Evolutionary conservation across 2,888 invertebrate species (phyloP), one percentile per base, ranked within the genome.

Genomic region (Cataglyphis rosenhaueri): DNA sequence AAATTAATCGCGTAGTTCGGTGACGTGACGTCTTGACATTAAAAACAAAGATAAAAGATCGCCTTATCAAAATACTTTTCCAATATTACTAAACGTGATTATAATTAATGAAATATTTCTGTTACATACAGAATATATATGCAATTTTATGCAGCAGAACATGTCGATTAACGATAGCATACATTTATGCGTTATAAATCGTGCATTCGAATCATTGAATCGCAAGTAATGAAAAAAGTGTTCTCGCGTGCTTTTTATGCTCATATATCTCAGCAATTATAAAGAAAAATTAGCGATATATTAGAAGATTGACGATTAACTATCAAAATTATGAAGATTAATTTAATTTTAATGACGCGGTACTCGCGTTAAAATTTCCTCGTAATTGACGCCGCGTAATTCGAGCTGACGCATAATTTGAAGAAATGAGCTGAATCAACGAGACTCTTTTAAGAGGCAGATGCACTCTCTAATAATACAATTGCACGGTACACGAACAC

Each of bases 381-480:
- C 35, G n/a, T 48, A 29, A 62, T 41, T 15, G 15, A 52, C 38
- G 62, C 57, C 12, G 78, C 44, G 78, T 59, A 25, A 44, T 71
- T 48, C 9, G 41, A 18, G 18, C 18, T 59, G 18, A 44, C 18
- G 25, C 44, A 71, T 59, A 78, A 78, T 78, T 78, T 59, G 41
- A 78, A 78, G 71, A 78, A 59, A 78, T 59, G 59, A 38, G 35
- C 41, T 35, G 35, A 71, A 70, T n/a, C 21, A 78, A 59, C 10
- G 44, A 78, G 73, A 44, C 73, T 59, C 48, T 48, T 48, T 44
- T 38, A 55, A 76, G 68, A 76, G 76, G 76, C 76, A 76, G 76
- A 76, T 76, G 78, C 78, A 71, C 73, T 78, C 78, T 78, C 73
- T 78, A 71, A 78, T 78, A 41, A 78, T 78, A 71, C 71, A 71